A percentile compares a stretch with the other conserved stretches of the same genome.
phyloP scores from a whole-genome alignment of 2,888 invertebrate genomes.

The Aleiodes alternator region DNA sequence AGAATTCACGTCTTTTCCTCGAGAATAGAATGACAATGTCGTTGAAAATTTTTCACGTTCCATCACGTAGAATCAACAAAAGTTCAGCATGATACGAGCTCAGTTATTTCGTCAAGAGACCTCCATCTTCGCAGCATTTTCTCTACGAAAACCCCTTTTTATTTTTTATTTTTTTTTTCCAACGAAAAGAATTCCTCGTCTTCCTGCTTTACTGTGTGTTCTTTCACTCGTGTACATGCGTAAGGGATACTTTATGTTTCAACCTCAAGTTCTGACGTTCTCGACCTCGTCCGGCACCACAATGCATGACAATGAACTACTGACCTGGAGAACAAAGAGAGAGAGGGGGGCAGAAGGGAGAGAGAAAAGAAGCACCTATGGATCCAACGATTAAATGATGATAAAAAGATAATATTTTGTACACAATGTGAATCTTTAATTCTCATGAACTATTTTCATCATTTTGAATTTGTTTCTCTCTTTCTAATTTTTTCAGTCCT shows the following conservation, averaged over 20 bases:
- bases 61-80: slow-evolving; percentile 57
- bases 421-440: slow-evolving; percentile 4
- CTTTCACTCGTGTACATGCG: slow-evolving; percentile 45
- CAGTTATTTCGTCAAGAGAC: slow-evolving; percentile 34
- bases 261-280: slow-evolving; percentile 63
- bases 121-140: slow-evolving; percentile 26
- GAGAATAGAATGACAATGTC: slow-evolving; percentile 59
- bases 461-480: neutral
- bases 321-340: slow-evolving; percentile 14
- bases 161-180: too few species aligned
- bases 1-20: neutral
- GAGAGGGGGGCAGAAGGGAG: neutral
- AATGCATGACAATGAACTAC: slow-evolving; percentile 67
- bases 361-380: slow-evolving; percentile 5
- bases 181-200: neutral
- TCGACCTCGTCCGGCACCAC: slow-evolving; percentile 63
- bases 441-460: neutral
- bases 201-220: neutral
- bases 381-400: slow-evolving; percentile 16
- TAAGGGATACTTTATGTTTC: slow-evolving; percentile 68
- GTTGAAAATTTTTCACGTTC: slow-evolving; percentile 62
- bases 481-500: neutral
- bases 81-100: slow-evolving; percentile 19
- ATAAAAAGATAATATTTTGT: neutral
- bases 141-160: neutral